Evolutionary conservation across 2,113 vertebrate genomes (phyloP).

Genomic region (Muntiacus muntjak): DNA sequence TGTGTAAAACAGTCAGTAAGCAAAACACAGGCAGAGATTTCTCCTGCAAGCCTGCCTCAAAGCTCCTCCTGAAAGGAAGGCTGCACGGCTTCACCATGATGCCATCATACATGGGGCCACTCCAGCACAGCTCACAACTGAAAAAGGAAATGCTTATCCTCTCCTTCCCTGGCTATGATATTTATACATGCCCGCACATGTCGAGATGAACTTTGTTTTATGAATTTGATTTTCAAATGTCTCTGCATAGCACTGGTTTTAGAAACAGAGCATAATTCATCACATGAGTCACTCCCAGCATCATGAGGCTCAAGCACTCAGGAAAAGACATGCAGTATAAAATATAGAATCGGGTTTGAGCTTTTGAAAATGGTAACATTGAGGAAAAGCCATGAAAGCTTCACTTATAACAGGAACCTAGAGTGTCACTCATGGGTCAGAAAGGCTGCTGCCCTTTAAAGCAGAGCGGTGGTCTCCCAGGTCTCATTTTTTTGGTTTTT

Average conservation of each 20-base stretch:
- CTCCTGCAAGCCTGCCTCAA: background rate
- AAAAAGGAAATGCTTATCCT: background rate
- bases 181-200: background rate
- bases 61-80: background rate
- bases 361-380: background rate
- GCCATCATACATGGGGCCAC: background rate
- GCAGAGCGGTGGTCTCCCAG: background rate
- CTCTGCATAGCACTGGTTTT: background rate
- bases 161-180: background rate
- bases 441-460: background rate
- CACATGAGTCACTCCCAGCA: background rate
- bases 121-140: background rate
- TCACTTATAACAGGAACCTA: background rate
- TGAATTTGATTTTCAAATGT: slow-evolving; percentile 27
- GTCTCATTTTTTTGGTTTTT: background rate
- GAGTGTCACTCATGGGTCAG: background rate
- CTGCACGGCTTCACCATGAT: background rate
- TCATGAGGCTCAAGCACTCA: background rate
- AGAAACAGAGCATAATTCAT: background rate
- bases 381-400: background rate
- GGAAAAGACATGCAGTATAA: background rate
- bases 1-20: background rate
- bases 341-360: background rate
- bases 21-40: background rate
- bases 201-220: background rate